These are phyloP conservation scores for Meles meles DNA, from an alignment of 2,113 vertebrate species.

Conservation along the genomic window DNA sequence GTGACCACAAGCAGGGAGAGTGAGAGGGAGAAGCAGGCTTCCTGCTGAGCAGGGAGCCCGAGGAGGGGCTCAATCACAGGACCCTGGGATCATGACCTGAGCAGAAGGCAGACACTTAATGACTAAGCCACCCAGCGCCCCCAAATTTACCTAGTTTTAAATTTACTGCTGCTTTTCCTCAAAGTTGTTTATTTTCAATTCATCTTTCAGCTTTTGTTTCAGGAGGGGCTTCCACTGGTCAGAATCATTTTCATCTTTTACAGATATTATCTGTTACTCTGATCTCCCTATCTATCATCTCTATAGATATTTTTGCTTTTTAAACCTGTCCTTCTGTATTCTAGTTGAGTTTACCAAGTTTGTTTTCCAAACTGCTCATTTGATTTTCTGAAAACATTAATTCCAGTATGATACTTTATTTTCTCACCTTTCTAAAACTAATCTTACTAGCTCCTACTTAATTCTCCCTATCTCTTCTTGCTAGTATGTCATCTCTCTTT, in stretches of 20 bases:
- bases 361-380: not conserved
- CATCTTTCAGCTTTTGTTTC: not conserved
- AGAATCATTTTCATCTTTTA: not conserved
- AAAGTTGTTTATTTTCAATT: not conserved
- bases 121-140: too few species aligned
- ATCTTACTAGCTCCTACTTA: not conserved
- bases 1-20: too few species aligned
- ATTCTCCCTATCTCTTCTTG: not conserved
- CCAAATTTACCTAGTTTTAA: not conserved
- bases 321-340: not conserved
- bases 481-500: not conserved
- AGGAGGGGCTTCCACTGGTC: not conserved
- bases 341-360: not conserved
- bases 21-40: too few species aligned
- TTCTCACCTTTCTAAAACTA: not conserved
- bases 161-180: not conserved
- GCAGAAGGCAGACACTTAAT: too few species aligned
- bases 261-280: not conserved
- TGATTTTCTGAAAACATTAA: slow-evolving; percentile 18
- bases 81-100: too few species aligned
- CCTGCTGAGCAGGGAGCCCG: too few species aligned
- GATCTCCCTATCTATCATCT: not conserved
- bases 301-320: not conserved
- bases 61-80: too few species aligned
- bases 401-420: not conserved